Evolutionary conservation across 2,113 vertebrate genomes (phyloP), one percentile per base, ranked within the genome.

Genomic region (Chunga burmeisteri): DNA sequence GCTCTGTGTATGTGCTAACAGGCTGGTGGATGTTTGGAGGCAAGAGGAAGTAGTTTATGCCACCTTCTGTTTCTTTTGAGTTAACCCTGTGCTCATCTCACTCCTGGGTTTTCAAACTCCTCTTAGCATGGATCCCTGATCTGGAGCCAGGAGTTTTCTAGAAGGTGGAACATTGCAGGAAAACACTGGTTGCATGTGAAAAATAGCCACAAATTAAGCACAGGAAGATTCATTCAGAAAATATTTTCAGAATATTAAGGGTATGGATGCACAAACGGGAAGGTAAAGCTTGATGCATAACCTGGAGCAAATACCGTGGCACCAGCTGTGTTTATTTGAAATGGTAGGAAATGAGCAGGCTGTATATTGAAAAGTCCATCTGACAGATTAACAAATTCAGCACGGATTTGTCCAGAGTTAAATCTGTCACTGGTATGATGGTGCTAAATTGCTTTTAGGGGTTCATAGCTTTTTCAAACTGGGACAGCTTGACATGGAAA

Each of bases 371-470:
- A 75, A 87, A 84, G 90, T 93, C 91, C 74, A 68, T 82, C 84
- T 87, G 94, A 93, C 84, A 93, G 93, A 87, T 94, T 79, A 96
- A 94, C 47, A 93, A 93, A 96, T 94, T 90, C 87, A 85, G 61
- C 91, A 53, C 46, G 84, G 89, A 91, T 97, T 93, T 87, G 70
- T 90, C 87, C 89, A 38, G 89, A 74, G 77, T 94, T 90, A 82
- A 94, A 96, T 79, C 84, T 85, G 73, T 65, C 84, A 82, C 62
- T 88, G 70, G 81, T 72, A 85, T 0, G 1, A 80, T 38, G 62
- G 44, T 79, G 78, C 81, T 96, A 95, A 90, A 95, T 72, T 87
- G 49, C 66, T 96, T 91, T 88, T 38, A 96, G 55, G 90, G 86
- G 62, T 91, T 90, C 81, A 50, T 71, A 72, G 93, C 73, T 93